Conservation (phyloP, 2,888 invertebrate genomes). For the Lithophane semibrunnea region DNA sequence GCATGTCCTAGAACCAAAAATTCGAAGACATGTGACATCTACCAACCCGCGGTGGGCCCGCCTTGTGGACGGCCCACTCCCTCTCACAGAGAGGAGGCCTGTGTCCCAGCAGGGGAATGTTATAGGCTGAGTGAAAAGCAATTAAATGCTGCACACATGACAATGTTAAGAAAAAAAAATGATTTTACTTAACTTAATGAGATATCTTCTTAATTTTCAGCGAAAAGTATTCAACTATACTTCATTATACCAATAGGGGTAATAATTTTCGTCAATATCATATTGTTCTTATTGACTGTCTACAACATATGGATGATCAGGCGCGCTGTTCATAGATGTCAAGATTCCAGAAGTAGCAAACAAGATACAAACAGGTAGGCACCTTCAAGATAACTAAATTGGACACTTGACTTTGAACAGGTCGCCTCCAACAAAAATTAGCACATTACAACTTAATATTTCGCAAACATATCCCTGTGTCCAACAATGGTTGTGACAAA, state of each 20-base stretch:
- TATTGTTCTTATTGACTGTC: constrained; percentile 41
- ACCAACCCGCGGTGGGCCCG: too few species aligned
- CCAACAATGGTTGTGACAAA: too few species aligned
- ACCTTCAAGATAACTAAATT: neutral
- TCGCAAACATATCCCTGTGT: too few species aligned
- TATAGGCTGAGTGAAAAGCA: neutral
- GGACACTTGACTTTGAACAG: too few species aligned
- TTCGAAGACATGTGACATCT: too few species aligned
- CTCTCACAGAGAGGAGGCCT: neutral
- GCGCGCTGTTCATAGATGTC: constrained; percentile 2
- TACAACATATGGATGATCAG: constrained; percentile 46
- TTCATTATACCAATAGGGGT: constrained; percentile 26
- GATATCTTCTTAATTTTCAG: constrained; percentile 19
- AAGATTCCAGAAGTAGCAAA: constrained; percentile 27
- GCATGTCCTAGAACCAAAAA: too few species aligned
- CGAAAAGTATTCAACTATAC: neutral
- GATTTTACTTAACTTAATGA: neutral
- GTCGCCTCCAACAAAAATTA: too few species aligned
- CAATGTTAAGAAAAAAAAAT: neutral
- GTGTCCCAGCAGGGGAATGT: neutral
- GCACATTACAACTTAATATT: too few species aligned
- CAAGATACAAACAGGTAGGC: constrained; percentile 39
- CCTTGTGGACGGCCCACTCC: neutral
- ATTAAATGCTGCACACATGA: neutral
- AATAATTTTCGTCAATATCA: constrained; percentile 41